Base-by-base conservation (phyloP, 2,888 invertebrate species). In the Eremobia ochroleuca region DNA sequence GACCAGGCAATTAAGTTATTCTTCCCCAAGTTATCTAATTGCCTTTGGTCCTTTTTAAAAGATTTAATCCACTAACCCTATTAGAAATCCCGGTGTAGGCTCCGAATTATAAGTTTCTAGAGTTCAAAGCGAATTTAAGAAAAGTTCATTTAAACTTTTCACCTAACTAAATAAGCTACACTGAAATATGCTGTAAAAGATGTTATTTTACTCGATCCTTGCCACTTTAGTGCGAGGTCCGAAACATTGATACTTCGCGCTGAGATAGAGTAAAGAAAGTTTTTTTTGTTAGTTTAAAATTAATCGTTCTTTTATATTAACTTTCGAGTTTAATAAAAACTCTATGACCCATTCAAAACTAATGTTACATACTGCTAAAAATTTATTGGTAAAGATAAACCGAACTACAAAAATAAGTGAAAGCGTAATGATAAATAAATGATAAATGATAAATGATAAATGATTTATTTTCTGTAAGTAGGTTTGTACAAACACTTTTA, bases 141-240 rank as follows among this genome's bases (percentile, higher is more conserved):
- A 80, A 82, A 87, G 76, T 83, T 83, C 83, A 88, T 85, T 87
- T 88, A 88, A 87, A 87, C 77, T 88, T 88, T 78, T 85, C 76
- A 76, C 71, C 72, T 81, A 77, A 77, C 80, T 80, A 82, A 80
- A 81, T 76, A 71, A 79, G 71, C 40, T 68, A 68, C 61, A 61
- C 61, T 78, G 62, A 74, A 79, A 79, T 77, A 85, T 81, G 77
- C 61, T 59, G 49, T 43, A 78, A 69, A 64, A 77, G 55, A 71
- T 58, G 74, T 82, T 81, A 76, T 87, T 87, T 75, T 81, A 75
- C 66, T 77, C 37, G 59, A 68, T 73, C 58, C 6, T 18, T 59
- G 34, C 52, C 62, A 34, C 37, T 82, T 75, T 55, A 46, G 9
- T 67, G 52, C 15, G 37, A 67, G 59, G 70, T 81, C 61, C 70